A percentile compares a stretch with the other conserved stretches of the same genome.
These are phyloP conservation scores for Popillia japonica DNA, from an alignment of 1,140 invertebrate genomes.

Conservation along the genomic window DNA sequence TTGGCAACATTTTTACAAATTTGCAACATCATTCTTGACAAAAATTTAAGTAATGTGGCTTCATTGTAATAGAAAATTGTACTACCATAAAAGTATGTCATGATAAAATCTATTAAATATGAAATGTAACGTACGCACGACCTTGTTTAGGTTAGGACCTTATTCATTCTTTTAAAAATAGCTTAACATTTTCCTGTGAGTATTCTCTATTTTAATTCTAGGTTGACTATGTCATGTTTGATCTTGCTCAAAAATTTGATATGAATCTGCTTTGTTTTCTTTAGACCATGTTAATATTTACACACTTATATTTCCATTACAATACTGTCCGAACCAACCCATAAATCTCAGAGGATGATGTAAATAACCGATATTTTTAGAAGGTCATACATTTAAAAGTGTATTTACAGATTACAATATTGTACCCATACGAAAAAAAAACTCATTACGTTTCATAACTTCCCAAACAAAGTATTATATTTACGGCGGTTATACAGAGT, in stretches of 20 bases:
- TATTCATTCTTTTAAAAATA: no score
- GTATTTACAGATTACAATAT: not conserved
- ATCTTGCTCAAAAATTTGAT: not conserved
- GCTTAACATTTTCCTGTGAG: no score
- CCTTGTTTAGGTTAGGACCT: no score
- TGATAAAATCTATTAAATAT: no score
- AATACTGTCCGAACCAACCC: not conserved
- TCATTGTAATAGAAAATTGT: no score
- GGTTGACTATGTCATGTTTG: no score
- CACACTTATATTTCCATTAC: conserved; percentile 3
- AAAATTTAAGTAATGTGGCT: no score
- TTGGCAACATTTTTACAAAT: no score
- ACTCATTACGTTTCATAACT: not conserved
- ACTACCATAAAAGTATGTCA: no score
- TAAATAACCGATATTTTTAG: not conserved
- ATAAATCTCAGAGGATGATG: not conserved
- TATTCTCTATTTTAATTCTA: no score
- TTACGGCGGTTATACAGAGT: conserved; percentile 6
- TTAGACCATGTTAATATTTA: conserved; percentile 14
- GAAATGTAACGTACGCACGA: no score
- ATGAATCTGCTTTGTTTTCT: not conserved
- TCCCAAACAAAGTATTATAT: conserved; percentile 11
- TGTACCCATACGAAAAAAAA: not conserved
- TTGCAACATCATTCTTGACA: no score
- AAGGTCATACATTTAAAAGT: not conserved